Percentiles rank a stretch among this genome's conserved stretches.
Evolutionary conservation across 2,113 vertebrate species (phyloP).

Genomic region (Dromaius novaehollandiae): DNA sequence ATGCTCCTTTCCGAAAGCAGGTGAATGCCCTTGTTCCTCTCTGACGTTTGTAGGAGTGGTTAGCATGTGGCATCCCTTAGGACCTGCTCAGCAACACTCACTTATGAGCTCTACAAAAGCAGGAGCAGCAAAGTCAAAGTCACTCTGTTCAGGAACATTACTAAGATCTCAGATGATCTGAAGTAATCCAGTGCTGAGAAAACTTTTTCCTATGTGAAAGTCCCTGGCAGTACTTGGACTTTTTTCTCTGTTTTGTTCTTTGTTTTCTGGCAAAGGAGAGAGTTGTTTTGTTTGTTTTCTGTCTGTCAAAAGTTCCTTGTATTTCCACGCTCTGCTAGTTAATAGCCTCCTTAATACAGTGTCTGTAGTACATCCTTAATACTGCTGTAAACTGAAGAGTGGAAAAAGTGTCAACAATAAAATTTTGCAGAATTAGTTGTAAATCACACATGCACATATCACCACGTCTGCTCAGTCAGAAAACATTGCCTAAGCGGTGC

Average conservation of each 20-base stretch:
- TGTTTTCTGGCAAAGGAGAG: background rate
- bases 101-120: background rate
- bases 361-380: background rate
- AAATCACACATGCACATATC: background rate
- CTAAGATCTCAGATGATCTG: background rate
- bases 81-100: background rate
- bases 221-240: background rate
- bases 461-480: background rate
- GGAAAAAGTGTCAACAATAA: background rate
- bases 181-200: background rate
- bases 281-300: background rate
- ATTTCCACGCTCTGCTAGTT: background rate
- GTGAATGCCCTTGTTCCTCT: background rate
- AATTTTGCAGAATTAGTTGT: background rate
- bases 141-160: background rate
- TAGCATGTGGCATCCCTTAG: background rate
- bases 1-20: rapidly evolving
- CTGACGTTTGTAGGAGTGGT: background rate
- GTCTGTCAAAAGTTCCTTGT: background rate
- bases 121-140: background rate
- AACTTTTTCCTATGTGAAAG: background rate
- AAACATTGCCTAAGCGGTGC: background rate
- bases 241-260: background rate
- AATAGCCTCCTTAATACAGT: background rate
- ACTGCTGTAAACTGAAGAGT: background rate